A percentile compares a stretch with the other conserved stretches of the same genome.
These are phyloP conservation scores for Scolopax mira DNA, from an alignment of 2,113 vertebrate species.

Conservation along the genomic window DNA sequence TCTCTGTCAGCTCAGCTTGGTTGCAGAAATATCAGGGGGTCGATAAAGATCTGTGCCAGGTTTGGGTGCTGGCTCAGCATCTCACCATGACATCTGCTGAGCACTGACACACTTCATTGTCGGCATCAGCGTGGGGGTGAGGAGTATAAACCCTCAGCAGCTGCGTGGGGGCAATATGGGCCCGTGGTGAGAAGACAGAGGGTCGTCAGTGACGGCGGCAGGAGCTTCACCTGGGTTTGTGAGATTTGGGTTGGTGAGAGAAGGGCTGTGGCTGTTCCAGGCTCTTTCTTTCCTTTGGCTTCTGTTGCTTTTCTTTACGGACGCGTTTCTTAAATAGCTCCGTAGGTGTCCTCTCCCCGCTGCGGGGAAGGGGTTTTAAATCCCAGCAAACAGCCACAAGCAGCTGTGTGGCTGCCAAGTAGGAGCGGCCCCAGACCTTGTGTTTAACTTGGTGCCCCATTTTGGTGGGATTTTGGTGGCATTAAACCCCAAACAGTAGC, in stretches of 20 bases:
- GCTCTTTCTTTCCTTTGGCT: not conserved
- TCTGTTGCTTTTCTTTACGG: not conserved
- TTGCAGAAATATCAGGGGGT: not conserved
- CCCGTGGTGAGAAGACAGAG: accelerated
- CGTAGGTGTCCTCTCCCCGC: accelerated
- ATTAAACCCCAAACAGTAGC: not conserved
- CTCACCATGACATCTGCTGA: accelerated
- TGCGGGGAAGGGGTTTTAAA: not conserved
- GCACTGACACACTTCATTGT: accelerated
- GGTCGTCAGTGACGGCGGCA: accelerated
- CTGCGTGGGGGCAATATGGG: accelerated
- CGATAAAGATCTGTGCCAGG: not conserved
- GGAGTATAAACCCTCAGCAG: not conserved
- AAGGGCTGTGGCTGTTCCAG: not conserved
- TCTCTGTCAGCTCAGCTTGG: accelerated
- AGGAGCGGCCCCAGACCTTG: not conserved
- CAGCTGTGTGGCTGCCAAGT: not conserved
- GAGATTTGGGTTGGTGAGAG: not conserved
- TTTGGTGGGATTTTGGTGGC: not conserved
- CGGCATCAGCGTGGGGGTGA: accelerated
- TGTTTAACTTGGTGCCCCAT: not conserved
- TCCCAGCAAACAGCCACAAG: not conserved
- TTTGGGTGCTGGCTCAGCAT: not conserved
- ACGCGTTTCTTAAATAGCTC: not conserved
- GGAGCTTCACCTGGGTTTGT: accelerated